Base-by-base conservation (phyloP, 2,797 vertebrate genomes). In the Sciaenops ocellatus region DNA sequence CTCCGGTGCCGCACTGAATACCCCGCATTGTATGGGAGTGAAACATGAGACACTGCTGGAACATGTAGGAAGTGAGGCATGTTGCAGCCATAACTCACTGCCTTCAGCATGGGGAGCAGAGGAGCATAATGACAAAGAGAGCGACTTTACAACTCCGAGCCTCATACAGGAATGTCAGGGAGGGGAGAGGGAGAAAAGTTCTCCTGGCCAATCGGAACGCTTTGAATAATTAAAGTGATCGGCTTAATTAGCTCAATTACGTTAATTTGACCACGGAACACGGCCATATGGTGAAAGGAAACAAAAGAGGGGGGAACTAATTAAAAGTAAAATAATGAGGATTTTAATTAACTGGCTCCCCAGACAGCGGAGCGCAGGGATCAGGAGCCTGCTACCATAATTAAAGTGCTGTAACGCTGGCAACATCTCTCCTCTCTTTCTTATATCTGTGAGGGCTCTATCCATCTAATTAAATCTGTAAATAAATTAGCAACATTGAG, bases 191-290 rank as follows among this genome's bases (percentile, higher is more conserved):
- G 82, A 88, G 85, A 87, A 92, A 93, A 93, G 84, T 90, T 89
- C 92, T 94, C 92, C 91, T 87, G 88, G 89, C 95, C 96, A 96
- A 96, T 96, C 94, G 91, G 94, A 95, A 85, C 65, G 90, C 94
- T 95, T 94, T 96, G 96, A 97, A 96, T 96, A 96, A 96, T 97
- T 96, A 96, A 97, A 96, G 93, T 95, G 96, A 97, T 96, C 94
- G 94, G 92, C 94, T 96, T 96, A 97, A 97, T 97, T 96, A 96
- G 95, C 96, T 96, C 95, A 96, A 96, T 96, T 96, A 97, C 93
- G 94, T 95, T 96, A 95, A 96, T 97, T 96, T 96, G 96, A 96
- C 95, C 95, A 96, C 93, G 92, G 96, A 96, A 96, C 95, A 95
- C 79, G 90, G 95, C 95, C 95, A 96, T 96, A 96, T 95, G 95